Evolutionary conservation across 2,888 invertebrate genomes (phyloP).

Genomic region (Tenthredo distinguenda): DNA sequence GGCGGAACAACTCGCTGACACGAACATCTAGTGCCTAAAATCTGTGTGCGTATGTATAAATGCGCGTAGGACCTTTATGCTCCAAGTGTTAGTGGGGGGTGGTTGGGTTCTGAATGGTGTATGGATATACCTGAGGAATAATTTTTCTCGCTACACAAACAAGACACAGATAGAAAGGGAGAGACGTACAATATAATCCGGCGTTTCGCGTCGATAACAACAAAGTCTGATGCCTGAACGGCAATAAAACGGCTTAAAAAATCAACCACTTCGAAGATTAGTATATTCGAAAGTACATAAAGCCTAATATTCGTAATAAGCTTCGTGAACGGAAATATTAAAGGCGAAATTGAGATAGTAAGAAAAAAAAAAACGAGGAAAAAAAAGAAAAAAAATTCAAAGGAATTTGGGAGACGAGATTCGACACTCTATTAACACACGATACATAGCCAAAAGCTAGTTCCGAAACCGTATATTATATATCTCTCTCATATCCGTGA

Average conservation of each 20-base stretch:
- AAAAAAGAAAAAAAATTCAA: background rate
- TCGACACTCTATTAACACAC: background rate
- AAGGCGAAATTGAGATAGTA: background rate
- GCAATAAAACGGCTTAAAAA: background rate
- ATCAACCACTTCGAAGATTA: background rate
- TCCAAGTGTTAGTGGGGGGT: background rate
- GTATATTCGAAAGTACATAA: background rate
- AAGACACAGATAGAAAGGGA: background rate
- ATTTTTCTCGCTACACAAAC: background rate
- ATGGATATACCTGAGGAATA: constrained; percentile 2
- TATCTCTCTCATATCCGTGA: background rate
- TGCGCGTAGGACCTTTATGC: background rate
- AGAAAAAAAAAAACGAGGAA: background rate
- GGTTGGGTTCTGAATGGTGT: background rate
- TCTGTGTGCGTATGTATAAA: constrained; percentile 3
- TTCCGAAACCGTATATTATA: background rate
- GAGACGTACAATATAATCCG: background rate
- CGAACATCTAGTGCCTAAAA: background rate
- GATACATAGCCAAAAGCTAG: background rate
- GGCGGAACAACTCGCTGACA: background rate
- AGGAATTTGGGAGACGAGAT: background rate
- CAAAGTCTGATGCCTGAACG: background rate
- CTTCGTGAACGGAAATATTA: background rate
- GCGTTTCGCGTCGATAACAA: constrained; percentile 2
- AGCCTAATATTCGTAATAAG: background rate